These are phyloP conservation scores for Diachrysia chrysitis DNA, from an alignment of 2,888 invertebrate genomes.

Conservation along the genomic window DNA sequence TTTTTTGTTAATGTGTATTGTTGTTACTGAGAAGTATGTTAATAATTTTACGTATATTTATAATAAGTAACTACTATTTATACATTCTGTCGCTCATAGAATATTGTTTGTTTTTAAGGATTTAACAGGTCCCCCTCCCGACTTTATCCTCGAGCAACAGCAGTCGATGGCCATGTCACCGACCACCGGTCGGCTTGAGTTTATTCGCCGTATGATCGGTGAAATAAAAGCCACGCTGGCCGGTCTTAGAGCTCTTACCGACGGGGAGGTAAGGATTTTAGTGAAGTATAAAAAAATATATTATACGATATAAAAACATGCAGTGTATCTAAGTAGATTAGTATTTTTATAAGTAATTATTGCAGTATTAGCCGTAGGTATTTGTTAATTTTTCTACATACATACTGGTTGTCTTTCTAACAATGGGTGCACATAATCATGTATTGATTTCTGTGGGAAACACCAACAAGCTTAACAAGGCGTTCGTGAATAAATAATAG, in stretches of 20 bases:
- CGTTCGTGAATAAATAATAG: conserved; percentile 14
- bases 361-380: conserved; percentile 45
- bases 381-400: conserved; percentile 17
- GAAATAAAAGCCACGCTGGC: conserved; percentile 70
- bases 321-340: conserved; percentile 9
- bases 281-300: background rate
- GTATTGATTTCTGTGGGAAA: conserved; percentile 26
- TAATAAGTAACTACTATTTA: too few species aligned
- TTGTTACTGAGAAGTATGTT: too few species aligned
- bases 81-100: background rate
- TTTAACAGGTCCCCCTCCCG: conserved; percentile 57
- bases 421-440: conserved; percentile 10
- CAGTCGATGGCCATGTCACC: conserved; percentile 66
- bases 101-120: conserved; percentile 49
- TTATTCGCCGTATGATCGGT: conserved; percentile 69
- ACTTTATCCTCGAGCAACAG: conserved; percentile 63
- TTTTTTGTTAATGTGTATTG: too few species aligned
- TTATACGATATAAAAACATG: background rate
- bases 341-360: conserved; percentile 34
- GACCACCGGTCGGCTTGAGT: conserved; percentile 76
- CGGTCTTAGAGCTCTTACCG: conserved; percentile 59
- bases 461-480: background rate
- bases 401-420: conserved; percentile 27
- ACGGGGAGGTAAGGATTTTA: conserved; percentile 57
- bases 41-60: too few species aligned